A percentile compares a stretch with the other conserved stretches of the same genome.
These are phyloP conservation scores for Fulica atra DNA, from an alignment of 2,113 vertebrate species.

Conservation along the genomic window DNA sequence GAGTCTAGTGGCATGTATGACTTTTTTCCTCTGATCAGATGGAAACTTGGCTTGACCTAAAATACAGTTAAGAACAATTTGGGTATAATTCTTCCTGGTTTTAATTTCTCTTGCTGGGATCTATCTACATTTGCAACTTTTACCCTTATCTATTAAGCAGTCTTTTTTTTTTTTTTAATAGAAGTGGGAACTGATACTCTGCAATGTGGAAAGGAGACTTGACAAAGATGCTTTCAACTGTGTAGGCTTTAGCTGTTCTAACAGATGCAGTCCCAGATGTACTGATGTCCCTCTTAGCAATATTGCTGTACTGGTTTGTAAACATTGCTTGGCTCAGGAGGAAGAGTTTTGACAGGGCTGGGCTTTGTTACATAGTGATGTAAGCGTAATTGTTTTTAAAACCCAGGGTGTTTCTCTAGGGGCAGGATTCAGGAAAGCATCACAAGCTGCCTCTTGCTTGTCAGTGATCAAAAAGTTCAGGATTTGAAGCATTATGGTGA, in stretches of 20 bases:
- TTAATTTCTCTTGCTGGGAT: neutral
- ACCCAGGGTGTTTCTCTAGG: neutral
- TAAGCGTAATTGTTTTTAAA: fast-evolving
- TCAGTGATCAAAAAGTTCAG: neutral
- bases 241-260: neutral
- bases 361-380: neutral
- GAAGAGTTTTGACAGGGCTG: neutral
- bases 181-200: neutral
- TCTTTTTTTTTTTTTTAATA: neutral
- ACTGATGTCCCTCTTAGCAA: neutral
- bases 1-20: neutral
- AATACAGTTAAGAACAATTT: neutral
- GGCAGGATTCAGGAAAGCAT: neutral
- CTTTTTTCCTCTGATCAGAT: neutral
- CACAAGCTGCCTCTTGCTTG: neutral
- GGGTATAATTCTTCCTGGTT: neutral
- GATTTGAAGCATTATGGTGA: neutral
- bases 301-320: neutral
- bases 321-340: neutral
- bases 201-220: neutral
- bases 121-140: neutral
- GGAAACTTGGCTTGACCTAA: neutral
- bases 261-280: neutral
- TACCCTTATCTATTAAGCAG: neutral
- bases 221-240: neutral